phyloP scores from a whole-genome alignment of 2,113 vertebrate species.

The Acrocephalus arundinaceus region DNA sequence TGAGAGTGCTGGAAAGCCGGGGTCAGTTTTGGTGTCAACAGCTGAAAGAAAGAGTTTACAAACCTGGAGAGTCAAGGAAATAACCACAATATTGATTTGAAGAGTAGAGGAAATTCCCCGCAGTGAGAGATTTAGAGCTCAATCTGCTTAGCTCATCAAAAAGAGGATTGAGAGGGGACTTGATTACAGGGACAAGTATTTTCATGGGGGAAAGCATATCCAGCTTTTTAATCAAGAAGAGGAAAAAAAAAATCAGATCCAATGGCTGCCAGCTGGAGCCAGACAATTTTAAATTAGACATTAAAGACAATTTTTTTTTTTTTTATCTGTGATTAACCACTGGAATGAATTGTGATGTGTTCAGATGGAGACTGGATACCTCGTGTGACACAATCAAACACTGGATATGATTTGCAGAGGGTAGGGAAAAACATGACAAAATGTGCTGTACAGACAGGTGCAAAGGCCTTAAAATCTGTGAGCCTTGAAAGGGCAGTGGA shows the following conservation, averaged over 20 bases:
- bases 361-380: not conserved
- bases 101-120: constrained; percentile 27
- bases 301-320: not conserved
- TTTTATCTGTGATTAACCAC: not conserved
- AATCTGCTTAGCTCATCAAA: constrained; percentile 64
- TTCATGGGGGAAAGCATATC: constrained; percentile 32
- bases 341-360: not conserved
- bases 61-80: constrained; percentile 9
- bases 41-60: not conserved
- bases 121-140: constrained; percentile 45
- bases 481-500: accelerated
- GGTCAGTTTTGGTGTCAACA: not conserved
- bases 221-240: constrained; percentile 57
- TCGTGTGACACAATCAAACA: not conserved
- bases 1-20: not conserved
- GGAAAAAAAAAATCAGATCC: constrained; percentile 1
- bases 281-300: constrained; percentile 42
- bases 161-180: constrained; percentile 64
- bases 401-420: not conserved
- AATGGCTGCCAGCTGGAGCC: not conserved
- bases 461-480: not conserved
- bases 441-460: not conserved
- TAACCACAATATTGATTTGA: constrained; percentile 42
- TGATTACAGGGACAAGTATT: constrained; percentile 55
- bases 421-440: not conserved